Conservation (phyloP, 2,113 vertebrate genomes). For the Cryptotis parvus region DNA sequence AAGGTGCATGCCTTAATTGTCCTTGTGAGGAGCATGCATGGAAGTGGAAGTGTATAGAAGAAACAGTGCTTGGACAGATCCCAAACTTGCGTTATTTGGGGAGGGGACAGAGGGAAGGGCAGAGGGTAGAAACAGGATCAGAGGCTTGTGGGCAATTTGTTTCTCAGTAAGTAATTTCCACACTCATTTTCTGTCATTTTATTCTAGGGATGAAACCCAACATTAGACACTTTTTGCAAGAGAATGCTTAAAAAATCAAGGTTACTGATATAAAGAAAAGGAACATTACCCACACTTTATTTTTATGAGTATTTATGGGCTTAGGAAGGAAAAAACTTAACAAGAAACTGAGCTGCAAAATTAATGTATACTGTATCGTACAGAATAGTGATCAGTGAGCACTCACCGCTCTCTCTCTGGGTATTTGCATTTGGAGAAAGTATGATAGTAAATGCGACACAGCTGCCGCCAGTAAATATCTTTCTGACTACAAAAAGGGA, state of each 20-base stretch:
- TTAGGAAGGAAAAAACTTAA: constrained; percentile 22
- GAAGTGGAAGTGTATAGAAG: constrained; percentile 43
- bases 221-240: constrained; percentile 20
- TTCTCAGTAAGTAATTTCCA: constrained; percentile 41
- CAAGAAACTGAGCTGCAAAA: constrained; percentile 60
- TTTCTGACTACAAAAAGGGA: constrained; percentile 42
- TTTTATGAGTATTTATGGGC: constrained; percentile 21
- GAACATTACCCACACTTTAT: not conserved
- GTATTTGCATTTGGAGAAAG: constrained; percentile 48
- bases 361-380: constrained; percentile 23
- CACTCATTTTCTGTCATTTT: constrained; percentile 58
- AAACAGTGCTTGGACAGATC: not conserved
- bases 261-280: constrained; percentile 33
- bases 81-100: constrained; percentile 20
- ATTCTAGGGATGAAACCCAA: constrained; percentile 44
- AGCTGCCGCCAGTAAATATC: constrained; percentile 17
- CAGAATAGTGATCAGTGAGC: constrained; percentile 40
- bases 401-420: constrained; percentile 30
- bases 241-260: not conserved
- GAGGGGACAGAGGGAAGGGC: not conserved
- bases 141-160: not conserved
- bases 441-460: not conserved
- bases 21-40: not conserved
- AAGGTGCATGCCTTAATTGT: constrained; percentile 25
- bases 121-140: not conserved